Conservation (phyloP, 2,113 vertebrate species). For the Rhabdomys dilectus region DNA sequence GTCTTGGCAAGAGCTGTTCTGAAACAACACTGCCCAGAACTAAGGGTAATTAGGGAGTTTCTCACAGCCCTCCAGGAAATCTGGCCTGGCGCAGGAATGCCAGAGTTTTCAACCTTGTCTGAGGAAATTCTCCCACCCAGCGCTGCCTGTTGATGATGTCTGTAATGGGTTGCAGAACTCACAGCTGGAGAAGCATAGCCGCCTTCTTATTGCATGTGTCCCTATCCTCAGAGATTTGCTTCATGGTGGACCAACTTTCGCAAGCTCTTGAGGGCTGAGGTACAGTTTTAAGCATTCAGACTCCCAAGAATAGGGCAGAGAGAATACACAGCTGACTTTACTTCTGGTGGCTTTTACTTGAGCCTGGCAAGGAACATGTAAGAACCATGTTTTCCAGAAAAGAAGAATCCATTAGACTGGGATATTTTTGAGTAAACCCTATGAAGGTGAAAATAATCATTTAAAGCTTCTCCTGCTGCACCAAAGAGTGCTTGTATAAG, state of each 20-base stretch:
- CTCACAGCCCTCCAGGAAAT: slow-evolving; percentile 24
- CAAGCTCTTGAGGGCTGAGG: not conserved
- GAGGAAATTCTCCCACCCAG: not conserved
- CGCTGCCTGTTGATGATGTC: not conserved
- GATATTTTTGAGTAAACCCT: not conserved
- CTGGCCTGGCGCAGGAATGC: not conserved
- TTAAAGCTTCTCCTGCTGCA: not conserved
- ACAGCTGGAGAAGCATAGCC: not conserved
- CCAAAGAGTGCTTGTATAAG: not conserved
- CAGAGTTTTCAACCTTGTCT: not conserved
- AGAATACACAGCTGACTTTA: not conserved
- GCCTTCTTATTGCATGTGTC: not conserved
- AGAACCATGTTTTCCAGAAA: not conserved
- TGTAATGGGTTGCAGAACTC: not conserved
- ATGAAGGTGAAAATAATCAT: not conserved
- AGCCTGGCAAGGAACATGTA: not conserved
- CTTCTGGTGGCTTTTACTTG: not conserved
- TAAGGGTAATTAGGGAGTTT: slow-evolving; percentile 5
- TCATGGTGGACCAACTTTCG: not conserved
- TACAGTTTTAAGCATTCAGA: not conserved
- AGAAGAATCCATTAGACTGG: not conserved
- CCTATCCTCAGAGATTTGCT: not conserved
- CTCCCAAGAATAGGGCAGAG: not conserved
- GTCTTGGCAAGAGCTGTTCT: slow-evolving; percentile 8
- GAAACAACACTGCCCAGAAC: not conserved